Evolutionary conservation across 2,113 vertebrate genomes (phyloP).

Genomic region (Pagrus major): DNA sequence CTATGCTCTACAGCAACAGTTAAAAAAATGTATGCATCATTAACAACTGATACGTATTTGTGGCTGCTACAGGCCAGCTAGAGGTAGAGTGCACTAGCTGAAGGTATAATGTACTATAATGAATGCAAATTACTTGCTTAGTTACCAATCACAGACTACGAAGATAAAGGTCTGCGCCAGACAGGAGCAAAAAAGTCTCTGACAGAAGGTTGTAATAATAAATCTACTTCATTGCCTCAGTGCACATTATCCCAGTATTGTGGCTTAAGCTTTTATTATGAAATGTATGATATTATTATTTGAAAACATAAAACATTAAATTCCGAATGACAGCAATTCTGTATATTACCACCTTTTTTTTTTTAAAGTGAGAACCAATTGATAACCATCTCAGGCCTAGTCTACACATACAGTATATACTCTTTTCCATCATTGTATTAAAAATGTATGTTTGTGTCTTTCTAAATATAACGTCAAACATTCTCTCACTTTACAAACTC

Average conservation of each 20-base stretch:
- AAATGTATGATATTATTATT: background rate
- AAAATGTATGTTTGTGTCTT: no score
- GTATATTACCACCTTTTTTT: background rate
- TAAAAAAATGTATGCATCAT: background rate
- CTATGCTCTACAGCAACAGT: background rate
- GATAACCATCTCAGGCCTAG: background rate
- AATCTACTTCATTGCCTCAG: no score
- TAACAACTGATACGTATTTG: background rate
- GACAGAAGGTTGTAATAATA: no score
- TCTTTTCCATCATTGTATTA: no score
- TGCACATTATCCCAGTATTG: background rate
- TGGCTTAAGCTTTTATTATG: background rate
- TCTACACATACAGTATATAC: no score
- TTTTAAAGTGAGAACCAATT: background rate
- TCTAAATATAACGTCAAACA: no score
- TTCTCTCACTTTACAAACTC: no score
- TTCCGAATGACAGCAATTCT: background rate
- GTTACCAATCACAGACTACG: background rate
- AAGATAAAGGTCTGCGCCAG: background rate
- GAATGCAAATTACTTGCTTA: background rate
- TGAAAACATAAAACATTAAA: background rate
- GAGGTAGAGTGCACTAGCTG: background rate
- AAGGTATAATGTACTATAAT: no score
- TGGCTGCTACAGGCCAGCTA: background rate
- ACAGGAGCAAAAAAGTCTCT: no score